A percentile compares a stretch with the other conserved stretches of the same genome.
Conservation (phyloP, 2,888 invertebrate species). For the Bombyx huttoni region DNA sequence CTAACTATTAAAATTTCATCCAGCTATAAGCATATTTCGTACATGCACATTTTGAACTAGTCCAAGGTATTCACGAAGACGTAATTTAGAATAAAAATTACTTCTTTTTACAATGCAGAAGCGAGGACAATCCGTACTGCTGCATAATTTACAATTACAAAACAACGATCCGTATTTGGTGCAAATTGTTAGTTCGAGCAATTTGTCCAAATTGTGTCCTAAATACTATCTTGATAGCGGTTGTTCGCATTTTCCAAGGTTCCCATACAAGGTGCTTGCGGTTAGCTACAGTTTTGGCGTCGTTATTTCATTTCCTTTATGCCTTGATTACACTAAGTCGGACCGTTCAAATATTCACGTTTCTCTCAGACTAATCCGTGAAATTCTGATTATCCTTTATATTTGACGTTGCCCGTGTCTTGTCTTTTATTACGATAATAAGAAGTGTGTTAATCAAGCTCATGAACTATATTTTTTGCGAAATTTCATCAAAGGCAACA, state of each 20-base stretch:
- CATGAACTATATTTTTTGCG: too few relatives aligned
- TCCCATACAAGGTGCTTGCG: slow-evolving; percentile 37
- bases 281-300: slow-evolving; percentile 20
- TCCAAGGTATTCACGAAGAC: too few relatives aligned
- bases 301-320: slow-evolving; percentile 43
- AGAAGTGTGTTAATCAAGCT: too few relatives aligned
- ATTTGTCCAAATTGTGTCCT: slow-evolving; percentile 1
- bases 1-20: too few relatives aligned
- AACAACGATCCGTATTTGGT: background rate
- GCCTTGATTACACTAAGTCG: slow-evolving; percentile 1
- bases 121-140: background rate
- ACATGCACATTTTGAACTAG: too few relatives aligned
- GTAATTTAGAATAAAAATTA: too few relatives aligned
- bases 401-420: too few relatives aligned
- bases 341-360: background rate
- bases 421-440: too few relatives aligned
- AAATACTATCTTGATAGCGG: background rate
- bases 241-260: slow-evolving; percentile 18
- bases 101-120: background rate
- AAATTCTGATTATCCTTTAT: background rate
- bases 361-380: background rate
- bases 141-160: background rate
- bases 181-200: slow-evolving; percentile 2
- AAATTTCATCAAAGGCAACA: too few relatives aligned
- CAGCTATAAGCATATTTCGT: too few relatives aligned